Conservation (phyloP, 2,888 invertebrate genomes). For the Eristalinus sepulchralis region DNA sequence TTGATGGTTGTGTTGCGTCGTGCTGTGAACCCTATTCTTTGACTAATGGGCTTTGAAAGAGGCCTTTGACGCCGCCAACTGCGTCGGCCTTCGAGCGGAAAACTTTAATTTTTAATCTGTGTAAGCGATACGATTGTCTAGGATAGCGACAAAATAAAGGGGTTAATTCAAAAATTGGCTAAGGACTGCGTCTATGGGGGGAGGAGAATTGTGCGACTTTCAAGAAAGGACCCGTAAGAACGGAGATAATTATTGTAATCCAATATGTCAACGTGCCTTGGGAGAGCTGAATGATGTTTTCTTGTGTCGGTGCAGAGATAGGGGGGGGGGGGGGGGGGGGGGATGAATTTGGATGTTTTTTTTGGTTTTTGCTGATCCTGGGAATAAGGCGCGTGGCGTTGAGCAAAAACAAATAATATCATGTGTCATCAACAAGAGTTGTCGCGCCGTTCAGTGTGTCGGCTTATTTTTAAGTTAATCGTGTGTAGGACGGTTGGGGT, state of each 20-base stretch:
- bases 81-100: neutral
- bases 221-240: neutral
- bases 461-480: no score
- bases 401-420: neutral
- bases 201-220: neutral
- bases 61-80: neutral
- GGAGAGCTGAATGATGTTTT: neutral
- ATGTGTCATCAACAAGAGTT: neutral
- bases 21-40: neutral
- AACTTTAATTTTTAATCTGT: slow-evolving; percentile 40
- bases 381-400: neutral
- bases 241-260: slow-evolving; percentile 17
- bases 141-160: slow-evolving; percentile 28
- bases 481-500: no score
- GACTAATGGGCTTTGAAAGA: neutral
- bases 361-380: neutral
- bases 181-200: neutral
- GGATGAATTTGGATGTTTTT: neutral
- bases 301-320: neutral
- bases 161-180: slow-evolving; percentile 16
- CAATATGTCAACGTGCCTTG: slow-evolving; percentile 21
- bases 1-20: neutral
- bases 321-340: neutral
- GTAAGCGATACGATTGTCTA: slow-evolving; percentile 58
- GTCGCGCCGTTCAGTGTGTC: no score